Evolutionary conservation across 30 jellyfish, hydroid and myxozoan genomes (phyloP).

Genomic region (Aurelia aurita complex sp. Pacific): DNA sequence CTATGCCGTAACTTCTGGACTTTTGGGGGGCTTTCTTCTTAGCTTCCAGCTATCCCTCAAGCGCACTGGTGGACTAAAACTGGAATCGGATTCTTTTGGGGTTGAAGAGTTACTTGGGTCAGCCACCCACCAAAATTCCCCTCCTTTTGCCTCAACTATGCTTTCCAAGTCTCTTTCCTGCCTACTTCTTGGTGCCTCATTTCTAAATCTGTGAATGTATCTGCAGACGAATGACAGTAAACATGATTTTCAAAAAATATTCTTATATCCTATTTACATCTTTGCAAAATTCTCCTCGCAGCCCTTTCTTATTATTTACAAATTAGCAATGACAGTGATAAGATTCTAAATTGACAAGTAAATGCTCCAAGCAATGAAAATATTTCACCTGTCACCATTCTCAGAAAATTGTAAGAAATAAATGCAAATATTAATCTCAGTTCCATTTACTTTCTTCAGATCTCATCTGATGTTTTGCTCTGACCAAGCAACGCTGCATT

Average conservation of each 20-base stretch:
- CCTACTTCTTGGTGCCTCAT: conserved; percentile 68
- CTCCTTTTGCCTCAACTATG: background rate
- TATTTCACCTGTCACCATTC: too few species aligned
- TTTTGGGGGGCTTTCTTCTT: conserved; percentile 37
- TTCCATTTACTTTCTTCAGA: too few species aligned
- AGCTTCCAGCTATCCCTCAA: conserved; percentile 12
- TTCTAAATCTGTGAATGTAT: conserved; percentile 67
- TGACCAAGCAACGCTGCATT: too few species aligned
- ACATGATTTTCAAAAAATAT: too few species aligned
- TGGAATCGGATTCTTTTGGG: conserved; percentile 58
- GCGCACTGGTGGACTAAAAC: conserved; percentile 59
- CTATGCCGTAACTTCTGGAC: conserved; percentile 42
- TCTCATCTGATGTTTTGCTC: too few species aligned
- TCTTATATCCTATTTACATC: background rate
- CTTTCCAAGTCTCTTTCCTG: conserved; percentile 20
- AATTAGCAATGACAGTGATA: too few species aligned
- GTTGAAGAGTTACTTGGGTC: conserved; percentile 62
- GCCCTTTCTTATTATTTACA: too few species aligned
- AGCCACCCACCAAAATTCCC: conserved; percentile 78
- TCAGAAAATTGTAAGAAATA: too few species aligned
- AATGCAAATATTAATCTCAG: too few species aligned
- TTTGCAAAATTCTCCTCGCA: background rate
- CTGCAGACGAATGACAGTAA: background rate
- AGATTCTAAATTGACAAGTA: too few species aligned
- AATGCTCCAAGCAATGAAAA: too few species aligned